phyloP scores from a whole-genome alignment of 1,140 invertebrate species.

The Acromyrmex charruanus region DNA sequence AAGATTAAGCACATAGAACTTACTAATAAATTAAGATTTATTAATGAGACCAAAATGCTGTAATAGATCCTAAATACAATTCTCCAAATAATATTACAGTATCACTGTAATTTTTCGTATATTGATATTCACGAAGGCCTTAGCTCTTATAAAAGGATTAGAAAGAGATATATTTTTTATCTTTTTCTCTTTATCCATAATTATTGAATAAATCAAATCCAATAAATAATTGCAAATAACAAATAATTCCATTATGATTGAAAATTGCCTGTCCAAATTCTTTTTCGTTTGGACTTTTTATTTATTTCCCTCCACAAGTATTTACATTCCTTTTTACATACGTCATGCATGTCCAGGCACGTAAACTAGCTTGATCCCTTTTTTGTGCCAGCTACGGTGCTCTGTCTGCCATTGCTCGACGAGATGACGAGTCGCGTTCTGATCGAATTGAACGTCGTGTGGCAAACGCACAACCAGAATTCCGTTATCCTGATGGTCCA shows the following conservation, averaged over 20 bases:
- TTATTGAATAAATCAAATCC: too few species aligned
- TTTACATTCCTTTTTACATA: not conserved
- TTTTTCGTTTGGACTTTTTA: too few species aligned
- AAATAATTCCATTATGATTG: too few species aligned
- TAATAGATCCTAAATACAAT: not conserved
- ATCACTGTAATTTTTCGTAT: not conserved
- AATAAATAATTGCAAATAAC: too few species aligned
- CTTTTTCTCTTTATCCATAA: too few species aligned
- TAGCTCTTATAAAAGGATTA: not conserved
- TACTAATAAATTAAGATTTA: constrained; percentile 38
- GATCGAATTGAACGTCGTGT: constrained; percentile 79
- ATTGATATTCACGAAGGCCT: not conserved
- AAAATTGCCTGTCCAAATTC: too few species aligned
- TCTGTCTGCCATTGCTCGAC: constrained; percentile 84
- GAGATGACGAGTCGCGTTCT: constrained; percentile 81
- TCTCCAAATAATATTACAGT: not conserved
- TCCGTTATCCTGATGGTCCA: constrained; percentile 82
- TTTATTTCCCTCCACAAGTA: not conserved
- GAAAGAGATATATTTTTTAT: not conserved
- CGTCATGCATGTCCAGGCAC: not conserved
- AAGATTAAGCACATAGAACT: not conserved
- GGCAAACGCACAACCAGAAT: constrained; percentile 78
- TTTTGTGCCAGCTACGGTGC: constrained; percentile 69
- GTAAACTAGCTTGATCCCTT: not conserved
- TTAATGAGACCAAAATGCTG: constrained; percentile 17